Conservation (phyloP, 2,113 vertebrate species). For the Centropus bengalensis region DNA sequence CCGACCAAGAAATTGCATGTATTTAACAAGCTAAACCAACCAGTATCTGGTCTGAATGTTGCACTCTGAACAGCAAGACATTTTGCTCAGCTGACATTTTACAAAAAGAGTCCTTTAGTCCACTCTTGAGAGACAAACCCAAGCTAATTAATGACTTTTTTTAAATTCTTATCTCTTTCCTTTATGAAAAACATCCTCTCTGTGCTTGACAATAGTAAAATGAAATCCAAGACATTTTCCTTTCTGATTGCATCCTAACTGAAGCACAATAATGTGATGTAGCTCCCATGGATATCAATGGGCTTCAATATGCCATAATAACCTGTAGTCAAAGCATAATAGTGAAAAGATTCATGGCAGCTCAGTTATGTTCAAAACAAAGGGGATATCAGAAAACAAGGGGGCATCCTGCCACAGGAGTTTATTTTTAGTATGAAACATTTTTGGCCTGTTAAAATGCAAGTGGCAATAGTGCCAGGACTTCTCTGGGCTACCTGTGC, state of each 20-base stretch:
- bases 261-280: background rate
- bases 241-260: background rate
- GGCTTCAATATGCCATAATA: background rate
- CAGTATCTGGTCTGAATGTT: background rate
- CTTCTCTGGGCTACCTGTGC: no score
- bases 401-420: background rate
- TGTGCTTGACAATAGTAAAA: background rate
- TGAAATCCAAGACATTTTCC: background rate
- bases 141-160: background rate
- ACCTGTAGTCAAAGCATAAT: background rate
- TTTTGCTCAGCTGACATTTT: background rate
- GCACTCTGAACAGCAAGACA: background rate
- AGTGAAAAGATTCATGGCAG: background rate
- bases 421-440: background rate
- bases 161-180: background rate
- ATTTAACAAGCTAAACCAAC: background rate
- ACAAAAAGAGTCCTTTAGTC: background rate
- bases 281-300: background rate
- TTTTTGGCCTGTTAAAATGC: background rate
- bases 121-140: background rate
- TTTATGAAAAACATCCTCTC: background rate
- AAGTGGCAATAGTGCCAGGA: background rate
- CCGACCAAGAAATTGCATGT: background rate
- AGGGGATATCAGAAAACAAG: background rate
- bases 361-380: background rate